Base-by-base conservation (phyloP, 2,888 invertebrate species). In the Xestoiulus laeticollis region DNA sequence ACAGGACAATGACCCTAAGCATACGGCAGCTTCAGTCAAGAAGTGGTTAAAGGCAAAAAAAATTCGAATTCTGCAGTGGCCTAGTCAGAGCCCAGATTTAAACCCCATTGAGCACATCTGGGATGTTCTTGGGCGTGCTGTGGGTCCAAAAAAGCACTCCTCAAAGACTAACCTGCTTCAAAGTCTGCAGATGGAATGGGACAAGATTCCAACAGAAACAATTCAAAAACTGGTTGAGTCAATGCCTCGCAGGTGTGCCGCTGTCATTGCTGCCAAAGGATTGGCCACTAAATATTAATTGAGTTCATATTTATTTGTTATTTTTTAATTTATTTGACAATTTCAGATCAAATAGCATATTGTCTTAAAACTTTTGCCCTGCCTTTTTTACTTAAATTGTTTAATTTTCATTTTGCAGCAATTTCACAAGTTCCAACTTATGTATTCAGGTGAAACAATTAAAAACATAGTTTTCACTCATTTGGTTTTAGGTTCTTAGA, bases 231-330 rank as follows among this genome's bases (percentile, higher is more conserved):
- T 59, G 59, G 59, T 59, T 3, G 59, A 59, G n/a, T 59, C 59
- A 59, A 59, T 59, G 59, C 59, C 59, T 59, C 59, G n/a, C 59
- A 59, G 59, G 59, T 59, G 59, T 22, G 59, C n/a, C n/a, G 59
- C 59, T 59, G 59, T 59, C 3, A 59, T 59, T 48, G 48, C 4
- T 8, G 83, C 83, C 83, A 33, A 30, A 30, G 48, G 48, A 48
- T 48, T 10, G 48, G 48, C 48, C 48, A 48, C 48, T 0, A 48
- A 48, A 48, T 48, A 48, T 48, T 48, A 48, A 33, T 83, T 33
- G n/a, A n/a, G n/a, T n/a, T n/a, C n/a, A n/a, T n/a, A n/a, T n/a
- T n/a, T n/a, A n/a, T n/a, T n/a, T n/a, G n/a, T n/a, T n/a, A n/a
- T n/a, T n/a, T n/a, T n/a, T n/a, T n/a, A n/a, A n/a, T n/a, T n/a